Conservation (phyloP, 2,888 invertebrate species). For the Anticlea derivata region DNA sequence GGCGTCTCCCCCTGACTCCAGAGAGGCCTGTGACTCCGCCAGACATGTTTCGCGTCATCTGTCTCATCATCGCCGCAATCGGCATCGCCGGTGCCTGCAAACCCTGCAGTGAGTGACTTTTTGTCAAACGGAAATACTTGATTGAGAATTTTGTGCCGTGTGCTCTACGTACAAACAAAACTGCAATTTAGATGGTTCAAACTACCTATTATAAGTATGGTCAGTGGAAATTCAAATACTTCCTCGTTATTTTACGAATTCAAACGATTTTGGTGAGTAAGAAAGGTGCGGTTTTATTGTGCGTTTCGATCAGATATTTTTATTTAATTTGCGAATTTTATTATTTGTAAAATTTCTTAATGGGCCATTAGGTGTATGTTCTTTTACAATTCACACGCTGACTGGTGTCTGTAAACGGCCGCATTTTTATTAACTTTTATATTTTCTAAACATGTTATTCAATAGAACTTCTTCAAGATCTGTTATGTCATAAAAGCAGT, state of each 20-base stretch:
- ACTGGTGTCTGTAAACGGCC: slow-evolving; percentile 30
- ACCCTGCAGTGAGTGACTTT: slow-evolving; percentile 76
- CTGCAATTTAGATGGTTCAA: slow-evolving; percentile 11
- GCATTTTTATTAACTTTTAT: slow-evolving; percentile 41
- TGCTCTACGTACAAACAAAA: not conserved
- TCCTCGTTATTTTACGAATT: slow-evolving; percentile 23
- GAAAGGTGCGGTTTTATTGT: slow-evolving; percentile 29
- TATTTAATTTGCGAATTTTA: slow-evolving; percentile 26
- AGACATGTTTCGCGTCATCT: slow-evolving; percentile 78
- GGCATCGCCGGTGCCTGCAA: slow-evolving; percentile 66
- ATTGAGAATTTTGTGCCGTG: slow-evolving; percentile 29
- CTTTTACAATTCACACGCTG: slow-evolving; percentile 36
- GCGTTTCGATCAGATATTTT: slow-evolving; percentile 21
- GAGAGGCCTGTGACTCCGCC: slow-evolving; percentile 70
- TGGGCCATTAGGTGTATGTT: slow-evolving; percentile 23
- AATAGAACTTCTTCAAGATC: slow-evolving; percentile 47
- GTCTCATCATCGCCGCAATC: slow-evolving; percentile 63
- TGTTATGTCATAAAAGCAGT: slow-evolving; percentile 63
- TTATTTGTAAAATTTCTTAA: slow-evolving; percentile 29
- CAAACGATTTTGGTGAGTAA: slow-evolving; percentile 37
- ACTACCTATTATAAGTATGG: not conserved
- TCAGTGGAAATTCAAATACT: slow-evolving; percentile 20
- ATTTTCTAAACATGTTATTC: slow-evolving; percentile 49
- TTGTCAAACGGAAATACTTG: slow-evolving; percentile 16
- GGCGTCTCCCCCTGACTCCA: slow-evolving; percentile 78